Conservation (phyloP, 2,888 invertebrate genomes). For the Zeuzera pyrina region DNA sequence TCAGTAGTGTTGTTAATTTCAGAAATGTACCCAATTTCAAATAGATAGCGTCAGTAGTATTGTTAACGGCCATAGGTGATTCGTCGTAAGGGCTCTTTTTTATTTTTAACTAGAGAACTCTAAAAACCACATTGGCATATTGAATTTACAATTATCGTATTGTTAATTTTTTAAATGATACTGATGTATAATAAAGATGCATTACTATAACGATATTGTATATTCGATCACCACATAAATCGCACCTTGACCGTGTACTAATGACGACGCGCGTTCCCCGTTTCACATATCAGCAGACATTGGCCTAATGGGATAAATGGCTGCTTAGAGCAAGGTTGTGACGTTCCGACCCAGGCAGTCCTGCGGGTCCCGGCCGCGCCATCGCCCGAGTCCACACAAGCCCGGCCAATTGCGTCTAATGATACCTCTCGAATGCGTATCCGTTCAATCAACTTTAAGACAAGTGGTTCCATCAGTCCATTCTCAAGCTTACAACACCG, state of each 20-base stretch:
- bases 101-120: no score
- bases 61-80: no score
- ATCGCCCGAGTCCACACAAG: constrained; percentile 45
- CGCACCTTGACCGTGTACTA: constrained; percentile 66
- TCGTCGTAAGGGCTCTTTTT: no score
- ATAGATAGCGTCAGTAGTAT: no score
- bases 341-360: constrained; percentile 46
- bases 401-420: constrained; percentile 62
- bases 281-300: constrained; percentile 55
- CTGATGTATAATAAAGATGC: no score
- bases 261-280: constrained; percentile 38
- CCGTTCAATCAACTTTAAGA: constrained; percentile 64
- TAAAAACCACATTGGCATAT: no score
- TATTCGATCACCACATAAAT: constrained; percentile 17
- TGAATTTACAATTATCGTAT: no score
- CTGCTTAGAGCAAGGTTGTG: constrained; percentile 65
- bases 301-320: constrained; percentile 67
- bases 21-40: no score
- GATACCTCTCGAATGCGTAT: constrained; percentile 63
- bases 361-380: constrained; percentile 38
- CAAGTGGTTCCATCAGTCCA: constrained; percentile 55
- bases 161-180: no score
- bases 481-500: constrained; percentile 31
- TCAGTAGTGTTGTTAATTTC: no score
- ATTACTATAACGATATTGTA: no score